These are phyloP conservation scores for Prunella fulvescens DNA, from an alignment of 2,113 vertebrate species.

Conservation along the genomic window DNA sequence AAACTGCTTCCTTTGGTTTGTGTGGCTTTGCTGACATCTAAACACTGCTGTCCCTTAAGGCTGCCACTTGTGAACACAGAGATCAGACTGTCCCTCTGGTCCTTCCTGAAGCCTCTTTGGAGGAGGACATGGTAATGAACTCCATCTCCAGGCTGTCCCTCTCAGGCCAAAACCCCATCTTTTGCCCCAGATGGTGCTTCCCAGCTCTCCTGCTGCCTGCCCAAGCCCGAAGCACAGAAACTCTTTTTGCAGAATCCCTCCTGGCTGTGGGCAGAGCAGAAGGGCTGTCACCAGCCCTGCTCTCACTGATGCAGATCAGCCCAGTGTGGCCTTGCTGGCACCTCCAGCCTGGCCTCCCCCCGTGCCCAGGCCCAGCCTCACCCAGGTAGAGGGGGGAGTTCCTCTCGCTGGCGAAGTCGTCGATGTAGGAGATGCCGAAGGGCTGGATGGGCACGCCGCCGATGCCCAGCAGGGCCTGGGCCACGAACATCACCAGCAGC, in stretches of 20 bases:
- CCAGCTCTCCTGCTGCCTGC: background rate
- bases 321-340: background rate
- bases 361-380: background rate
- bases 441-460: slow-evolving; percentile 91
- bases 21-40: background rate
- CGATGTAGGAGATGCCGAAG: slow-evolving; percentile 96
- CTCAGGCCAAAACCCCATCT: background rate
- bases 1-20: background rate
- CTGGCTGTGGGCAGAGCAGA: background rate
- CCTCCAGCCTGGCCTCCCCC: background rate
- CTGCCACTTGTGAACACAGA: background rate
- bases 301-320: background rate
- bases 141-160: background rate
- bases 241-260: background rate
- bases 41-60: background rate
- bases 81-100: background rate
- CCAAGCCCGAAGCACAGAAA: background rate
- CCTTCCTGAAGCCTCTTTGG: background rate
- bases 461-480: slow-evolving; percentile 86
- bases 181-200: background rate
- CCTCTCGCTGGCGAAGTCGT: slow-evolving; percentile 85
- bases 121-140: background rate
- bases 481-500: slow-evolving; percentile 81
- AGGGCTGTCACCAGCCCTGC: rapidly evolving
- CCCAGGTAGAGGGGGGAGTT: slow-evolving; percentile 93